Conservation (phyloP, 2,797 vertebrate genomes). For the Lagodon rhomboides region DNA sequence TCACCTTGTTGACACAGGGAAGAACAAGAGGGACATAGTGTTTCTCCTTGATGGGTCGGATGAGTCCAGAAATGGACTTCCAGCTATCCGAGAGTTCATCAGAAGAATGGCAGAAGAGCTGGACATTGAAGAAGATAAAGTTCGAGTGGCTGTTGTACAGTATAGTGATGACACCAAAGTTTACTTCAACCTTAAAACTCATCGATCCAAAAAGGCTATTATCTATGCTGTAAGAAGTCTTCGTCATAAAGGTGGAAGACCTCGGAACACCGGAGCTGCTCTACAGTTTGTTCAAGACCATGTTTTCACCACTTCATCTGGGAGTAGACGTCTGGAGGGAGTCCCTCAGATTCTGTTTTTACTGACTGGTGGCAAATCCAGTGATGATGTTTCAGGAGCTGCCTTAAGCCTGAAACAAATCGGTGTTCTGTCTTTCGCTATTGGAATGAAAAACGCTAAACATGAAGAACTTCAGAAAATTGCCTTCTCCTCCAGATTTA, state of each 20-base stretch:
- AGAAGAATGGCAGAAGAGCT: constrained; percentile 82
- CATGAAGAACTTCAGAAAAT: constrained; percentile 79
- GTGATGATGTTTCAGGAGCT: constrained; percentile 78
- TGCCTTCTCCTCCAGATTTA: constrained; percentile 77
- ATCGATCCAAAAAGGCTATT: constrained; percentile 80
- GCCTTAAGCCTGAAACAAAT: constrained; percentile 72
- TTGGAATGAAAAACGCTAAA: constrained; percentile 81
- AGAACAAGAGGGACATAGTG: constrained; percentile 82
- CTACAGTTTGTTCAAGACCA: constrained; percentile 78
- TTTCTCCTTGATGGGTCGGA: constrained; percentile 87
- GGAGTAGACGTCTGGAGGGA: constrained; percentile 79
- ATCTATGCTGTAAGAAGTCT: constrained; percentile 81
- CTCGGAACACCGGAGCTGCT: constrained; percentile 82
- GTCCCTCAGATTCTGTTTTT: constrained; percentile 85
- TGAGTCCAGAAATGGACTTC: constrained; percentile 82
- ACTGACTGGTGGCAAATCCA: constrained; percentile 81
- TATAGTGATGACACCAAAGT: constrained; percentile 77
- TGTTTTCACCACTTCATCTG: constrained; percentile 78
- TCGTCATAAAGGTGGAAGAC: constrained; percentile 81
- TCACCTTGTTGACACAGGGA: constrained; percentile 73
- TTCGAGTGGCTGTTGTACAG: constrained; percentile 80
- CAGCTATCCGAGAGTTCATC: constrained; percentile 83
- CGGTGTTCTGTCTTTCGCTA: constrained; percentile 77
- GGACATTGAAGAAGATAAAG: constrained; percentile 76
- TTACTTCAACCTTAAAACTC: constrained; percentile 80